Conservation (phyloP, 2,797 vertebrate genomes). For the Austrolebias charrua region DNA sequence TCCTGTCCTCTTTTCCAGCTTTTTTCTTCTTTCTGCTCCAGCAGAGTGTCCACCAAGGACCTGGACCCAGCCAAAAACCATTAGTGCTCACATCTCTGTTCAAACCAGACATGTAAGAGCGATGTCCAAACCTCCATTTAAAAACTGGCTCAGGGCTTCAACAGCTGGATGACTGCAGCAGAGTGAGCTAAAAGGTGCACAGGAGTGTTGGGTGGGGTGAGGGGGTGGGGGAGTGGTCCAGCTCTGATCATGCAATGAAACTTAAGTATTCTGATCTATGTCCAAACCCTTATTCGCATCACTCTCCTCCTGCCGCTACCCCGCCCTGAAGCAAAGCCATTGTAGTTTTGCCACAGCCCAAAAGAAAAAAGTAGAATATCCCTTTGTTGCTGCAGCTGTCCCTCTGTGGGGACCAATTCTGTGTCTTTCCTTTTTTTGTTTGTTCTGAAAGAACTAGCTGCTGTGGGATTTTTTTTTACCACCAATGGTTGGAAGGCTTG, state of each 20-base stretch:
- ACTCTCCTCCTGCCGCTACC: slow-evolving; percentile 17
- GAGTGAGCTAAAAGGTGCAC: slow-evolving; percentile 36
- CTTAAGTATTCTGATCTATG: slow-evolving; percentile 66
- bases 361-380: slow-evolving; percentile 54
- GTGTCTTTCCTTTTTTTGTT: slow-evolving; percentile 43
- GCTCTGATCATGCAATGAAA: slow-evolving; percentile 60
- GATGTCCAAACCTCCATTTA: slow-evolving; percentile 54
- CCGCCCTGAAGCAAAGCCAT: slow-evolving; percentile 29
- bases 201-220: slow-evolving; percentile 12
- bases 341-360: slow-evolving; percentile 52
- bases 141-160: slow-evolving; percentile 36
- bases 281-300: slow-evolving; percentile 55
- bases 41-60: slow-evolving; percentile 55
- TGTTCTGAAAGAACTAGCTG: slow-evolving; percentile 41
- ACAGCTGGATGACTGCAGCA: slow-evolving; percentile 31
- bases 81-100: slow-evolving; percentile 77
- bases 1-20: slow-evolving; percentile 22
- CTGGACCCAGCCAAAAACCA: slow-evolving; percentile 70
- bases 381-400: slow-evolving; percentile 52
- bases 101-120: slow-evolving; percentile 61
- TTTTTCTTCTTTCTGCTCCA: slow-evolving; percentile 49
- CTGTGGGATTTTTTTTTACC: slow-evolving; percentile 41
- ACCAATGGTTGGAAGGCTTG: slow-evolving; percentile 33
- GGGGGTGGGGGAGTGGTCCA: slow-evolving; percentile 34
- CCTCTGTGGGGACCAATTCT: slow-evolving; percentile 47